These are phyloP conservation scores for Pimpla rufipes DNA, from an alignment of 2,888 invertebrate species.

Conservation along the genomic window DNA sequence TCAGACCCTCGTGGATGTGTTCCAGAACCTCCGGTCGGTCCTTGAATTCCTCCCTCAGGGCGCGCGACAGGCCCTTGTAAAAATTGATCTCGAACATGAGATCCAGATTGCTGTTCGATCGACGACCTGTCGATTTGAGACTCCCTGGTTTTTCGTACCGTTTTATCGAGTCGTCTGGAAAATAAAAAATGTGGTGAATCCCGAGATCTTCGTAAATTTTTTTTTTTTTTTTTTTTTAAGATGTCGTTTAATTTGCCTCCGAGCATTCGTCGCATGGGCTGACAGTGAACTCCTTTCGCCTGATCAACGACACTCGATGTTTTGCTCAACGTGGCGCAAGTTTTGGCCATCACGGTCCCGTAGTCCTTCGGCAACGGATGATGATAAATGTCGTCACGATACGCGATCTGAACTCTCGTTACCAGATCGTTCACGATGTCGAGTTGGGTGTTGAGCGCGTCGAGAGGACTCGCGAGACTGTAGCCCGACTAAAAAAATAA, in stretches of 20 bases:
- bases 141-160: no score
- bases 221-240: no score
- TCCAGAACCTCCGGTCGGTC: constrained; percentile 49
- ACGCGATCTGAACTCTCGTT: neutral
- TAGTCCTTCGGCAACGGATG: neutral
- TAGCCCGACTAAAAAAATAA: constrained; percentile 27
- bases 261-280: no score
- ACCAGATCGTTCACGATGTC: constrained; percentile 25
- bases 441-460: constrained; percentile 5
- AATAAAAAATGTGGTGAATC: no score
- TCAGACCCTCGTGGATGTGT: constrained; percentile 57
- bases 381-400: neutral
- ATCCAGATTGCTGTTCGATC: constrained; percentile 7
- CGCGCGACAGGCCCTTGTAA: constrained; percentile 64
- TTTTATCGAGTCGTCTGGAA: no score
- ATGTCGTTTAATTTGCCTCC: no score
- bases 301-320: neutral
- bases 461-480: constrained; percentile 16
- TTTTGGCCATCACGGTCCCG: neutral
- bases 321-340: neutral
- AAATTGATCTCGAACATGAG: constrained; percentile 47
- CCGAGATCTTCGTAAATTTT: no score
- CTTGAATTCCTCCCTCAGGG: constrained; percentile 48
- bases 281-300: neutral
- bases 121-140: neutral